phyloP scores from a whole-genome alignment of 2,113 vertebrate genomes.

The Onychorhynchus coronatus region DNA sequence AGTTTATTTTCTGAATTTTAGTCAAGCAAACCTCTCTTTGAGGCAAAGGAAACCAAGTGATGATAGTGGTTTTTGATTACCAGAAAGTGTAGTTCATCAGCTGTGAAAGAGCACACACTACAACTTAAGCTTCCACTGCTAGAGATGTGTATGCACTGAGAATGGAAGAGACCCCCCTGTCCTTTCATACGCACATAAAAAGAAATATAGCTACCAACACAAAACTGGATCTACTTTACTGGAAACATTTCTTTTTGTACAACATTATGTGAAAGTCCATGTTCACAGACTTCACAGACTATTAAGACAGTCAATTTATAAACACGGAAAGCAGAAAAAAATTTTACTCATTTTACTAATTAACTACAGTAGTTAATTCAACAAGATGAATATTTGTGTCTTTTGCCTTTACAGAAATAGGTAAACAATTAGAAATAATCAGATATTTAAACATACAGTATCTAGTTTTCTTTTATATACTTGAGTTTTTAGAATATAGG shows the following conservation, averaged over 20 bases:
- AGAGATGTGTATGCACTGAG: not conserved
- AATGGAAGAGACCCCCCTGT: not conserved
- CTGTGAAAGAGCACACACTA: not conserved
- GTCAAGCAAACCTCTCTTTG: not conserved
- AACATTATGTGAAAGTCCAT: not conserved
- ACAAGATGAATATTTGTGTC: not conserved
- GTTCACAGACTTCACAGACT: not conserved
- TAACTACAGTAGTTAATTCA: not conserved
- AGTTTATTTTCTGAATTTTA: not conserved
- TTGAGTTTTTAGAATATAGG: not conserved
- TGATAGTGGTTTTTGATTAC: not conserved
- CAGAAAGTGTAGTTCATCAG: not conserved
- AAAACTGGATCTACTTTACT: not conserved
- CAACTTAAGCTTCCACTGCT: not conserved
- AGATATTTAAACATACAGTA: not conserved
- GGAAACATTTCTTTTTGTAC: not conserved
- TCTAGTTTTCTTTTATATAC: not conserved
- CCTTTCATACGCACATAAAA: not conserved
- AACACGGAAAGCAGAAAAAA: not conserved
- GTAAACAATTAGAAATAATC: not conserved
- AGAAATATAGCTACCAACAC: not conserved
- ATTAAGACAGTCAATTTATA: not conserved
- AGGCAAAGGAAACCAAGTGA: not conserved
- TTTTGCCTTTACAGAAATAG: not conserved
- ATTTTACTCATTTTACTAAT: not conserved